Base-by-base conservation (phyloP, 35 echinoderm and acorn worm species). In the Apostichopus parvimensis region DNA sequence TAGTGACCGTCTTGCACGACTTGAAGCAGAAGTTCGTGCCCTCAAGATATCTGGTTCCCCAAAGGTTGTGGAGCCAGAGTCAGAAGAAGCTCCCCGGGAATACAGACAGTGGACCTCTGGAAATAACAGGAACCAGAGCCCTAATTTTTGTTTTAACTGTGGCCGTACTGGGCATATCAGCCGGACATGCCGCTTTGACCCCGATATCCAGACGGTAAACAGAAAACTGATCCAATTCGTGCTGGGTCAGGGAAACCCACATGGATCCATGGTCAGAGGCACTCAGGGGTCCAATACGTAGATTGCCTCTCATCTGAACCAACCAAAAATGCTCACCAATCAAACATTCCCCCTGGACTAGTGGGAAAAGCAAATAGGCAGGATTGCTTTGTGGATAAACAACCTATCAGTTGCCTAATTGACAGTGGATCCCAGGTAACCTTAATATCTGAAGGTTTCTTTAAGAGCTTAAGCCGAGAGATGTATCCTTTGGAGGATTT, bases 401-500 rank as follows among this genome's bases (percentile, higher is more conserved):
- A 6, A 17, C 52, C 54, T 5, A 56, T 81, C 0, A 13, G 34
- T 12, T 92, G 92, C 57, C 64, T 94, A 12, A 11, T 96, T 17
- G 95, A 94, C 78, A 94, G 95, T 88, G 92, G 95, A 15, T 96
- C 95, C 6, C 92, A 96, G 22, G 92, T 96, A 0, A 96, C 95
- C 54, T 55, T 93, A 15, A 82, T 96, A 61, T 77, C 71, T 13
- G 64, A 87, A 5, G 81, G 79, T 56, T 70, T 96, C 14, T 94
- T 96, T 55, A 57, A 94, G 17, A 60, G 14, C 1, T 64, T 96
- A 5, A 72, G 80, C 0, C n/a, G 61, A 21, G 77, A 92, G 28
- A 57, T 96, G 34, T 72, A 80, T 53, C 92, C 92, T 58, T 57
- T 95, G 6, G 71, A 22, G 54, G 95, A 96, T 58, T 75, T 96